Conservation (phyloP, 2,797 vertebrate species). For the Fistularia tabacaria region DNA sequence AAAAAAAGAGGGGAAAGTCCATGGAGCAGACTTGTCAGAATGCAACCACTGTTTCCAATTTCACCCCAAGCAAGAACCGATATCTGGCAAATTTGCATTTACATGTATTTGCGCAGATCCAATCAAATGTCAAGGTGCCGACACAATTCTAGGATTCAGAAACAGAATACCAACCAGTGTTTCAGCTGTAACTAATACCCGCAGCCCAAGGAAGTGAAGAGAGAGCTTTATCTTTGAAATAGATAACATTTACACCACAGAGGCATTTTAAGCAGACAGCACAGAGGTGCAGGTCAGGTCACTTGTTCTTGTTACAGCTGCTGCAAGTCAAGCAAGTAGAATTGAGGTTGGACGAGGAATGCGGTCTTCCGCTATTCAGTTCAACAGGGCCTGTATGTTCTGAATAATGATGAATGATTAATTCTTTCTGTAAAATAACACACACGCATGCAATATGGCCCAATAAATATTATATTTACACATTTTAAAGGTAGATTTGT, state of each 20-base stretch:
- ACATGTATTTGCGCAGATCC: constrained; percentile 78
- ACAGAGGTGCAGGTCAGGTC: constrained; percentile 52
- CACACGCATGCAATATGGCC: background rate
- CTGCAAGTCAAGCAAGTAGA: constrained; percentile 53
- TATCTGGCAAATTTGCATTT: constrained; percentile 77
- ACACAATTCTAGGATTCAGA: constrained; percentile 72
- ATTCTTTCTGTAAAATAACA: constrained; percentile 30
- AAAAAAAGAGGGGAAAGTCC: constrained; percentile 48
- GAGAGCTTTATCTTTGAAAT: constrained; percentile 58
- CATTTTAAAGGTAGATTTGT: constrained; percentile 37
- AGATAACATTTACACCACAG: constrained; percentile 69
- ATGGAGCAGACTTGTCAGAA: constrained; percentile 60
- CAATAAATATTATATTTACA: constrained; percentile 27
- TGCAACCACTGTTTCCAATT: constrained; percentile 69
- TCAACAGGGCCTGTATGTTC: constrained; percentile 30
- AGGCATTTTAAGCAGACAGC: constrained; percentile 50
- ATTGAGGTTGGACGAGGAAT: constrained; percentile 38
- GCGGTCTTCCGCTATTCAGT: constrained; percentile 35
- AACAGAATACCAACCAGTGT: constrained; percentile 66
- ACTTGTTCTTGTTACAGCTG: constrained; percentile 49
- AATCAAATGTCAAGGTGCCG: constrained; percentile 77
- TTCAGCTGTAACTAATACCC: constrained; percentile 70
- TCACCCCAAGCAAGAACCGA: constrained; percentile 68
- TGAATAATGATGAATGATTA: constrained; percentile 33
- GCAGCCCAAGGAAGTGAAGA: constrained; percentile 48